Conservation (phyloP, 2,888 invertebrate genomes). For the Atrina japonica region DNA sequence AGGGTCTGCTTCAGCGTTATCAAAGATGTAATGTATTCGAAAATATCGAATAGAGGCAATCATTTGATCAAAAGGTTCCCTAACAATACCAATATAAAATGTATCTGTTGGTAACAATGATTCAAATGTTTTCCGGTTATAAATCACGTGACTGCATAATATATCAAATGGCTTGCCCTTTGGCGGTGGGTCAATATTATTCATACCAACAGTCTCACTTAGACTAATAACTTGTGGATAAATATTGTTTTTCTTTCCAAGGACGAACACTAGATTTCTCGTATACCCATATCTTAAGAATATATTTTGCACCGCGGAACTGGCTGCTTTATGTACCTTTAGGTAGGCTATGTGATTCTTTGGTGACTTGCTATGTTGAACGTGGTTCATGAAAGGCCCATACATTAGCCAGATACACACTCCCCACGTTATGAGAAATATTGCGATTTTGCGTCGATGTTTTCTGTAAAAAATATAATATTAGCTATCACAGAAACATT, state of each 20-base stretch:
- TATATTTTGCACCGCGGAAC: slow-evolving; percentile 60
- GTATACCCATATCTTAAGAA: slow-evolving; percentile 55
- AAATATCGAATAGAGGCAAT: slow-evolving; percentile 55
- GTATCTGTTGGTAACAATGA: slow-evolving; percentile 55
- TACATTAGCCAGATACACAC: too few relatives aligned
- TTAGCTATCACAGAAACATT: too few relatives aligned
- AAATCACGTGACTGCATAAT: slow-evolving; percentile 65
- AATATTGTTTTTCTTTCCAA: slow-evolving; percentile 17
- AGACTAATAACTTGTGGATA: slow-evolving; percentile 56
- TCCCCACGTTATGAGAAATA: too few relatives aligned
- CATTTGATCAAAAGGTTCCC: slow-evolving; percentile 61
- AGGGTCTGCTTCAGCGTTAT: slow-evolving; percentile 36
- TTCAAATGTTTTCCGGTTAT: slow-evolving; percentile 46
- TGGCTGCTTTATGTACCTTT: slow-evolving; percentile 64
- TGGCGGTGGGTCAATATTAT: slow-evolving; percentile 50
- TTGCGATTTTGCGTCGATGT: too few relatives aligned
- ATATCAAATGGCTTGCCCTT: slow-evolving; percentile 53
- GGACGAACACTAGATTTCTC: slow-evolving; percentile 54
- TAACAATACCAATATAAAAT: slow-evolving; percentile 55
- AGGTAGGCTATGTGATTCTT: slow-evolving; percentile 55
- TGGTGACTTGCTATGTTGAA: too few relatives aligned
- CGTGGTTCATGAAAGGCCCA: too few relatives aligned
- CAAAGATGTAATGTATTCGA: slow-evolving; percentile 42
- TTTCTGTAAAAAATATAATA: too few relatives aligned
- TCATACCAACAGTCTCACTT: slow-evolving; percentile 31